Conservation (phyloP, 2,113 vertebrate genomes). For the Potamarius usumacintae region DNA sequence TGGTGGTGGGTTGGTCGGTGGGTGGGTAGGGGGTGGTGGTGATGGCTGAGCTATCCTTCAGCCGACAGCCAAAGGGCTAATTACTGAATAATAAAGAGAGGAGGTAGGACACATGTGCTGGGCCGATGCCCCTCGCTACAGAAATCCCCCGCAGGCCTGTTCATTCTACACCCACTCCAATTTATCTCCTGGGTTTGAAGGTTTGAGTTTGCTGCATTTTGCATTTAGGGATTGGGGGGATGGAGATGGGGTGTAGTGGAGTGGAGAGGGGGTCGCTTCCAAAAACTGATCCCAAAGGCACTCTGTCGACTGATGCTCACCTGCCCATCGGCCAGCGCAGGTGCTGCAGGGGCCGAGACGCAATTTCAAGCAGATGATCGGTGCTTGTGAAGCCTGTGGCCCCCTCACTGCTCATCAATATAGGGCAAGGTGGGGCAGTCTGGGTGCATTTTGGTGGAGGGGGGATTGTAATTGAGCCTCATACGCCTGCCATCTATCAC, state of each 20-base stretch:
- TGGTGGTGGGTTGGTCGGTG: too few species aligned
- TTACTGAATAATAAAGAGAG: constrained; percentile 64
- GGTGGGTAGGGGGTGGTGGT: neutral
- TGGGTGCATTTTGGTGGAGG: constrained; percentile 8
- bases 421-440: constrained; percentile 17
- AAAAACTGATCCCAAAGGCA: constrained; percentile 40
- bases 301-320: constrained; percentile 21
- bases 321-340: constrained; percentile 56
- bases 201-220: constrained; percentile 14
- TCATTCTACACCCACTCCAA: constrained; percentile 44
- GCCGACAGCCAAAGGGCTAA: constrained; percentile 65
- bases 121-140: constrained; percentile 27
- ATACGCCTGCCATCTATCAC: constrained; percentile 54
- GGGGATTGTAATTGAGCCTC: constrained; percentile 57
- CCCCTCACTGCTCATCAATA: constrained; percentile 55
- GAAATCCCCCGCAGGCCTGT: constrained; percentile 45
- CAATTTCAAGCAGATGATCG: constrained; percentile 62
- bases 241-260: neutral
- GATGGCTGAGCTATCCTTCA: constrained; percentile 44
- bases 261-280: constrained; percentile 11
- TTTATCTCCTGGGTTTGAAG: constrained; percentile 33
- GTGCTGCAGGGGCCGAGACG: constrained; percentile 50
- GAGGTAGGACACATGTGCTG: constrained; percentile 58
- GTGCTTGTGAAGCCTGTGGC: constrained; percentile 54
- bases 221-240: neutral